These are phyloP conservation scores for Halcyon badia DNA, from an alignment of 2,797 vertebrate genomes.

Conservation along the genomic window DNA sequence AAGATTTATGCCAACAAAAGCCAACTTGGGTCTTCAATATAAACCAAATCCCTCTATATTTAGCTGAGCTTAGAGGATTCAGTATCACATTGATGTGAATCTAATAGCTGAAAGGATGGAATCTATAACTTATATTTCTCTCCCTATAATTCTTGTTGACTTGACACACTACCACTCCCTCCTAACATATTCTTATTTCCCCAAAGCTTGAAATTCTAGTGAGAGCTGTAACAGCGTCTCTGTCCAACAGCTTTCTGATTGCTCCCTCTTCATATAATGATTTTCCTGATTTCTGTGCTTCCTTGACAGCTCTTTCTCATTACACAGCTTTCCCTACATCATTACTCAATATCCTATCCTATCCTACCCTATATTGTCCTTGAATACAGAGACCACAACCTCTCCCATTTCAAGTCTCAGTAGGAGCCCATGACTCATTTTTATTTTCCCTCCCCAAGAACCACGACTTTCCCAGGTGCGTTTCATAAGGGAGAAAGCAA, in stretches of 20 bases:
- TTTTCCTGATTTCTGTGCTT: constrained; percentile 22
- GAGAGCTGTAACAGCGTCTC: constrained; percentile 32
- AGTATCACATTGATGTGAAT: background rate
- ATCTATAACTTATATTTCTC: constrained; percentile 14
- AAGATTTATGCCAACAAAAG: constrained; percentile 37
- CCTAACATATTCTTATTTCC: constrained; percentile 16
- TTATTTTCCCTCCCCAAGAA: background rate
- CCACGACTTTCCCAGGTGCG: constrained; percentile 39
- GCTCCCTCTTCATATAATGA: background rate
- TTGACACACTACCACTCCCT: constrained; percentile 22
- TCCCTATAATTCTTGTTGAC: constrained; percentile 42
- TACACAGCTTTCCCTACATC: constrained; percentile 9
- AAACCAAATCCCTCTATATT: background rate
- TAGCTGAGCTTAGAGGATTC: background rate
- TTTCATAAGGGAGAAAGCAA: constrained; percentile 30
- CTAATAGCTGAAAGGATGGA: constrained; percentile 14
- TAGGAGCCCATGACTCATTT: constrained; percentile 45
- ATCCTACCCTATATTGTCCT: background rate
- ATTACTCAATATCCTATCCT: constrained; percentile 6
- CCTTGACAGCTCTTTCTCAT: constrained; percentile 51
- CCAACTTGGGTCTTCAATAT: background rate
- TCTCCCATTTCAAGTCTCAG: background rate
- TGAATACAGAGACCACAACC: background rate
- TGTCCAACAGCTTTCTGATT: constrained; percentile 8
- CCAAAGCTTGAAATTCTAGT: constrained; percentile 25